A percentile compares a stretch with the other conserved stretches of the same genome.
phyloP scores from a whole-genome alignment of 2,113 vertebrate genomes.

The Oceanodroma tethys region DNA sequence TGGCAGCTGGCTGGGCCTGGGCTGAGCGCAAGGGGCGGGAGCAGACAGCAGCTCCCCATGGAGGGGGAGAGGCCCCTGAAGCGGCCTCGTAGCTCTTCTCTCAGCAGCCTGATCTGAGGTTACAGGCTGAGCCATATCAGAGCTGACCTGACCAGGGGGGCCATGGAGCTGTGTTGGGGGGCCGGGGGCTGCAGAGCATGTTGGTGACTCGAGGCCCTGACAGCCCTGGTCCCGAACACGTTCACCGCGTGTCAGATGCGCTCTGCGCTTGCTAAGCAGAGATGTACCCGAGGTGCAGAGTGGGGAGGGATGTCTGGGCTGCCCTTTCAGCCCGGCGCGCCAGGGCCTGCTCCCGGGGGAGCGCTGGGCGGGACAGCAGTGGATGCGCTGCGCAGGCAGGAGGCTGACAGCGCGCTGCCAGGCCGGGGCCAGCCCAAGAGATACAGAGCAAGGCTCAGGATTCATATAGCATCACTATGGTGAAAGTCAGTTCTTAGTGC shows the following conservation, averaged over 20 bases:
- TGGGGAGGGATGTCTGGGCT: background rate
- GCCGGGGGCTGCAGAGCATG: fast-evolving
- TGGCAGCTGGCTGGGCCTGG: background rate
- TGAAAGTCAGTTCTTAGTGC: background rate
- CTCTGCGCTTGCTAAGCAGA: background rate
- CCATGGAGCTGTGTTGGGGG: background rate
- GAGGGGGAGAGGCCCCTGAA: too few relatives aligned
- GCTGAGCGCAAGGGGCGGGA: too few relatives aligned
- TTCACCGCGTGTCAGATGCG: fast-evolving
- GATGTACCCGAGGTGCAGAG: fast-evolving
- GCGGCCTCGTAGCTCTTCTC: background rate
- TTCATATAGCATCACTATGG: fast-evolving
- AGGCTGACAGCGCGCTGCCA: background rate
- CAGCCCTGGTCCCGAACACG: fast-evolving
- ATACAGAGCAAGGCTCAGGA: fast-evolving
- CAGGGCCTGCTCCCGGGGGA: too few relatives aligned
- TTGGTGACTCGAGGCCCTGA: background rate
- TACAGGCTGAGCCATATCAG: background rate
- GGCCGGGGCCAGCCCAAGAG: fast-evolving
- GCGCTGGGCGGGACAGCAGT: fast-evolving
- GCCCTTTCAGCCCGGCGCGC: too few relatives aligned
- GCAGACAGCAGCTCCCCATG: too few relatives aligned
- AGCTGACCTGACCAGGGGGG: fast-evolving
- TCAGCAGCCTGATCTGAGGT: too few relatives aligned
- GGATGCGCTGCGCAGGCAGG: fast-evolving